Conservation (phyloP, 1,140 invertebrate genomes). For the Bacillus rossius region DNA sequence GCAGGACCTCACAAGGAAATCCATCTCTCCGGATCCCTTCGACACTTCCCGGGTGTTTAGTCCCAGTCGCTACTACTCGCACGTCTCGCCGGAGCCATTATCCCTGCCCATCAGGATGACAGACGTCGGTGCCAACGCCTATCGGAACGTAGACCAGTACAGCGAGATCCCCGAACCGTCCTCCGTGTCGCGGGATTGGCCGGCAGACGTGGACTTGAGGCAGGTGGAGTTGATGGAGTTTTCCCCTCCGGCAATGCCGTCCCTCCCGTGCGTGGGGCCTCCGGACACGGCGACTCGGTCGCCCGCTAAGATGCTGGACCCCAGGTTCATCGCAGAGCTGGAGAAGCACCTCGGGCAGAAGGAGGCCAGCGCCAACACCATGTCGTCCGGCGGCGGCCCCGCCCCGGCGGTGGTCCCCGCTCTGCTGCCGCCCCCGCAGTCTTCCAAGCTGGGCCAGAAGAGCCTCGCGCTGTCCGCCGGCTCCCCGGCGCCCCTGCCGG, state of each 20-base stretch:
- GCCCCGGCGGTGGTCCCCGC: conserved; percentile 32
- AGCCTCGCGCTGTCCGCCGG: conserved; percentile 5
- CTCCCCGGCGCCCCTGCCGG: conserved; percentile 14
- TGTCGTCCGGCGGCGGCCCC: neutral
- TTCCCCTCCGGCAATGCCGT: neutral
- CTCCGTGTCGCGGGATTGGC: neutral
- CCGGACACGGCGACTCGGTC: neutral
- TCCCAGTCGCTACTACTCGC: conserved; percentile 43
- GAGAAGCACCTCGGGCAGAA: conserved; percentile 53
- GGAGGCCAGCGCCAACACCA: conserved; percentile 46
- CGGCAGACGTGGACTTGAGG: conserved; percentile 27
- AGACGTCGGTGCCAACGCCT: neutral
- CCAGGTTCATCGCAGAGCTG: conserved; percentile 52
- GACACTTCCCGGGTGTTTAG: conserved; percentile 50
- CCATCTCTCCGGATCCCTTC: conserved; percentile 48
- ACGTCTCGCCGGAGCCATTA: conserved; percentile 37
- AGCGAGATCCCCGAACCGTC: neutral
- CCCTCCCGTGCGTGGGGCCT: neutral
- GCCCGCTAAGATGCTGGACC: conserved; percentile 44
- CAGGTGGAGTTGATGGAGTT: neutral
- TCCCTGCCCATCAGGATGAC: neutral
- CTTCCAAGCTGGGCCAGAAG: conserved; percentile 24
- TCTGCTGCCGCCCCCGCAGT: conserved; percentile 39
- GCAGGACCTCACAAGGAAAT: conserved; percentile 1
- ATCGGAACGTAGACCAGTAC: conserved; percentile 12